Percentiles rank a stretch among this genome's conserved stretches.
Conservation (phyloP, 2,797 vertebrate species). For the Craterocephalus amniculus region DNA sequence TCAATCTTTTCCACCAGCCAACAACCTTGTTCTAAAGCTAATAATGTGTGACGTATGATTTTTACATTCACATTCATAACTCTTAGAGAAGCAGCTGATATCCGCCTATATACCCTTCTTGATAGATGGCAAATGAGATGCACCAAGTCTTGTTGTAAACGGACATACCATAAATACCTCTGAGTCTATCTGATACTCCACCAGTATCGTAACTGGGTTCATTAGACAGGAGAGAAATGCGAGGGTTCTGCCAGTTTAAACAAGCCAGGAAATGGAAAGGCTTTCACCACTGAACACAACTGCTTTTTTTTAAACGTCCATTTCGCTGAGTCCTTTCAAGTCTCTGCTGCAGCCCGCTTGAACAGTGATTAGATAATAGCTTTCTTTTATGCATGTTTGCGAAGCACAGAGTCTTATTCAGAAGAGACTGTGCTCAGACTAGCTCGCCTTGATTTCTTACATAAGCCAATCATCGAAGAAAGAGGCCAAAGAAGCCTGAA, state of each 20-base stretch:
- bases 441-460: constrained; percentile 60
- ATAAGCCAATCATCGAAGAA: constrained; percentile 56
- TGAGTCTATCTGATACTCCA: neutral
- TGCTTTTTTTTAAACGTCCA: constrained; percentile 11
- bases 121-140: too few relatives aligned
- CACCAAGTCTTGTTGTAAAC: neutral
- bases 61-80: neutral
- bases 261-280: neutral
- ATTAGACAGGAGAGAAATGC: neutral
- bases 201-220: neutral
- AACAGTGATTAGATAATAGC: constrained; percentile 56
- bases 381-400: constrained; percentile 47
- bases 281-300: constrained; percentile 4
- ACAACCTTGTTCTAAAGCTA: too few relatives aligned
- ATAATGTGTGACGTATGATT: neutral
- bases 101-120: too few relatives aligned
- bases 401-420: constrained; percentile 53
- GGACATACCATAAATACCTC: neutral
- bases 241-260: neutral
- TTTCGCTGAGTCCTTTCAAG: constrained; percentile 29
- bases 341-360: constrained; percentile 26
- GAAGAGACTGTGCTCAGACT: constrained; percentile 47
- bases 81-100: neutral
- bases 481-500: constrained; percentile 31
- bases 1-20: too few relatives aligned